A percentile compares a stretch with the other conserved stretches of the same genome.
Conservation (phyloP, 2,888 invertebrate species). For the Masnerella sp. region DNA sequence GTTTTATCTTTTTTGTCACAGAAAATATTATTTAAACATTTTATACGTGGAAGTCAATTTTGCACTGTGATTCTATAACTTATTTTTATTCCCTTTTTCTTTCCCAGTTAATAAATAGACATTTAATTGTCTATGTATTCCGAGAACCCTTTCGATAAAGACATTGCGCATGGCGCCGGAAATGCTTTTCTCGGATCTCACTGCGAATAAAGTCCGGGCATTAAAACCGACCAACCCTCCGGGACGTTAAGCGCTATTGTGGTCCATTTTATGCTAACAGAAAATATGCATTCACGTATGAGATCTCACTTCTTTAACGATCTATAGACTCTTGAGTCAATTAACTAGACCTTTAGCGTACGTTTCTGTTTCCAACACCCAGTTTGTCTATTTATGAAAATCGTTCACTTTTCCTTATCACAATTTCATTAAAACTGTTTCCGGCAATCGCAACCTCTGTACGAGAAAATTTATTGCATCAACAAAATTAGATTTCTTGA, state of each 20-base stretch:
- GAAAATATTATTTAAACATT: too few species aligned
- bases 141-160: slow-evolving; percentile 38
- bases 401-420: background rate
- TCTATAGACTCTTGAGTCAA: slow-evolving; percentile 15
- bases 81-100: slow-evolving; percentile 26
- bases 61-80: slow-evolving; percentile 13
- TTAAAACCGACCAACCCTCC: slow-evolving; percentile 37
- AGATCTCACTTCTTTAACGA: slow-evolving; percentile 21
- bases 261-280: slow-evolving; percentile 18
- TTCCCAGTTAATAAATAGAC: slow-evolving; percentile 6
- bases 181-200: slow-evolving; percentile 35
- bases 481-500: too few species aligned
- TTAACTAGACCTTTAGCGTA: background rate
- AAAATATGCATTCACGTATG: slow-evolving; percentile 22
- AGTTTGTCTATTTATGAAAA: background rate
- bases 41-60: too few species aligned
- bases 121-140: slow-evolving; percentile 29
- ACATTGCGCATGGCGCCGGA: slow-evolving; percentile 28
- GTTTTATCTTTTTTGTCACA: too few species aligned
- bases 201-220: slow-evolving; percentile 20
- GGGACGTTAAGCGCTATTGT: slow-evolving; percentile 28
- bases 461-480: too few species aligned
- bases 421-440: too few species aligned
- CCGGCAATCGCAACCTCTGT: too few species aligned
- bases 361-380: background rate